Base-by-base conservation (phyloP, 2,113 vertebrate species). In the Scatophagus argus region DNA sequence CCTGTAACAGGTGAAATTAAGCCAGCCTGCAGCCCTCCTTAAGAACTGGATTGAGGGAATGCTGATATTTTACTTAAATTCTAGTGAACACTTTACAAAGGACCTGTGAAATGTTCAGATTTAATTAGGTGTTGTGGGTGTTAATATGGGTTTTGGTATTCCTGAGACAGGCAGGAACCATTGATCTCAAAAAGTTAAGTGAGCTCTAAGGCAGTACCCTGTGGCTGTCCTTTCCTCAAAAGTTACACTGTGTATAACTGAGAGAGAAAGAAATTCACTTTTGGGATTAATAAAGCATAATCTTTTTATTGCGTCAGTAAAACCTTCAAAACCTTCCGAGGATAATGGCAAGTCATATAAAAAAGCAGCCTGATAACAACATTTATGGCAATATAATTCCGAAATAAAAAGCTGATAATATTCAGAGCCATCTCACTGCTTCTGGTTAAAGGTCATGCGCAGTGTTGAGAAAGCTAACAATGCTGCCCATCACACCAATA, bases 361-460 rank as follows among this genome's bases (percentile, higher is more conserved):
- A 25, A n/a, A 64, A 16, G 16, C 27, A 38, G 3, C 52, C 21
- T 55, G 4, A 19, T 55, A 60, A 67, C 38, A 5, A 38, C 29
- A 44, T 9, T 34, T 29, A 32, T 38, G 12, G 13, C 3, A 17
- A 1, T 54, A 11, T 56, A 23, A 54, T 46, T 77, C 8, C 17
- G 65, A 47, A 69, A 73, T 69, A 47, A 69, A 73, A 43, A n/a
- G n/a, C 41, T 29, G 13, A 3, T 72, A 60, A 81, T 86, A 68
- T 52, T 25, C 32, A 32, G 0, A 6, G 12, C 41, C 44, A 51
- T 58, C 32, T 74, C 54, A 31, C 9, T 5, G 13, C 41, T 41
- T 31, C 32, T 54, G 64, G 68, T 32, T 82, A 12, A 82, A 80
- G 68, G 82, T 63, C 34, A 49, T 25, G 14, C 19, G 23, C 21